phyloP scores from a whole-genome alignment of 2,888 invertebrate species.

The Micropterix aruncella region DNA sequence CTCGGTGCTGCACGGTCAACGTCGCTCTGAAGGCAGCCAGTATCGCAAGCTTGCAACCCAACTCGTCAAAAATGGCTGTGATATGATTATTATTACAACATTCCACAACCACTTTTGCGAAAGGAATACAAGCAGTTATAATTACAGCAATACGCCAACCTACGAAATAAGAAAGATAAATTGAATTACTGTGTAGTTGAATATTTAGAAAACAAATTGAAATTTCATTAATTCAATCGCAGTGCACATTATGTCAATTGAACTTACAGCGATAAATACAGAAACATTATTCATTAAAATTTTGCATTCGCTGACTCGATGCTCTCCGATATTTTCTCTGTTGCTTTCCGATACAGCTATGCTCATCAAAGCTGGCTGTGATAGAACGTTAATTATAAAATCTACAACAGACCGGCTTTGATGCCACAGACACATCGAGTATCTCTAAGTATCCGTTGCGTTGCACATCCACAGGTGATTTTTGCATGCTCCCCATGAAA shows the following conservation, averaged over 20 bases:
- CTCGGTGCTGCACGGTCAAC: too few species aligned
- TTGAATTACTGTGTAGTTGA: too few species aligned
- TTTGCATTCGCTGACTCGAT: too few species aligned
- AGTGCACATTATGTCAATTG: too few species aligned
- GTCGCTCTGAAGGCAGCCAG: conserved; percentile 10
- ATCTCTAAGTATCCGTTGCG: conserved; percentile 5
- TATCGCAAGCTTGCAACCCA: conserved; percentile 43
- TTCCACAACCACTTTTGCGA: conserved; percentile 74
- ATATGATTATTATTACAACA: conserved; percentile 54
- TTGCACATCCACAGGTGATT: conserved; percentile 14
- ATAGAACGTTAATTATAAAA: conserved; percentile 45
- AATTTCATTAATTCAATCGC: too few species aligned
- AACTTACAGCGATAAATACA: too few species aligned
- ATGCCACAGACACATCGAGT: conserved; percentile 45
- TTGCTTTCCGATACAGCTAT: conserved; percentile 46
- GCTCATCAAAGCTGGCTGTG: conserved; percentile 97
- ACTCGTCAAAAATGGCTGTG: conserved; percentile 96
- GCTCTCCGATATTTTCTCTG: too few species aligned
- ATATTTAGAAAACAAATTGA: too few species aligned
- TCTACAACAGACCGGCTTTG: conserved; percentile 77
- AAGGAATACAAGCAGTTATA: conserved; percentile 32
- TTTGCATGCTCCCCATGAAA: conserved; percentile 68
- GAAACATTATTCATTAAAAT: too few species aligned
- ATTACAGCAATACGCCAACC: too few species aligned
- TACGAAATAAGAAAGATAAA: too few species aligned